phyloP scores from a whole-genome alignment of 2,797 vertebrate genomes.

The Gambusia yucatana region DNA sequence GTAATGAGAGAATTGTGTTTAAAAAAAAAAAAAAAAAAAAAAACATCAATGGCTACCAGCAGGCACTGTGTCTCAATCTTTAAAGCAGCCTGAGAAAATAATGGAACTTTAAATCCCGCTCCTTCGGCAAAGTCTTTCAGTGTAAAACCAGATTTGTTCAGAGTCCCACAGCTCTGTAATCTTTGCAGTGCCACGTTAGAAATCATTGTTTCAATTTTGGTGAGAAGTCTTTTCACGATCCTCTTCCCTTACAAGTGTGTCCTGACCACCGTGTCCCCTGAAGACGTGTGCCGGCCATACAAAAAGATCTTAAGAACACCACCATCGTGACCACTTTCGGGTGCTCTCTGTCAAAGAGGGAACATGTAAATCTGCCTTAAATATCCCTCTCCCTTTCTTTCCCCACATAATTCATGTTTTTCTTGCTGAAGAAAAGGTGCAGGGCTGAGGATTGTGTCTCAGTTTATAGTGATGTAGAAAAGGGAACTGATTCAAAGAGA shows the following conservation, averaged over 20 bases:
- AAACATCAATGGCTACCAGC: neutral
- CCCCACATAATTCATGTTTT: conserved; percentile 39
- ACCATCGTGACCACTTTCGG: conserved; percentile 35
- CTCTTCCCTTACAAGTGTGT: conserved; percentile 43
- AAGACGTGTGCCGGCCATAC: conserved; percentile 45
- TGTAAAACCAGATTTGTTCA: conserved; percentile 33
- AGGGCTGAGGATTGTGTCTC: conserved; percentile 47
- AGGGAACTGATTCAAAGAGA: conserved; percentile 23
- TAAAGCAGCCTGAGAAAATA: conserved; percentile 28
- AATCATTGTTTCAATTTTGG: conserved; percentile 32
- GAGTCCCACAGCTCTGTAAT: conserved; percentile 28
- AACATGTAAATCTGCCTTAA: conserved; percentile 45
- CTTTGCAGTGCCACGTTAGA: conserved; percentile 28
- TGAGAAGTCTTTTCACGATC: conserved; percentile 41
- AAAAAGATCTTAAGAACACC: conserved; percentile 47
- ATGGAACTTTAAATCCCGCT: conserved; percentile 24
- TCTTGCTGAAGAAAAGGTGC: conserved; percentile 38
- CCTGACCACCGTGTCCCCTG: conserved; percentile 37
- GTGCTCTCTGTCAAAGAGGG: conserved; percentile 48
- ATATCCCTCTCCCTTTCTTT: conserved; percentile 6
- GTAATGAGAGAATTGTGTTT: neutral
- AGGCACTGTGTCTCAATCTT: neutral
- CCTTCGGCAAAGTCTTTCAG: neutral
- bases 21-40: neutral
- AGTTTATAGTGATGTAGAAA: conserved; percentile 49